Evolutionary conservation across 2,888 invertebrate species (phyloP).

Genomic region (Chouioia cunea): DNA sequence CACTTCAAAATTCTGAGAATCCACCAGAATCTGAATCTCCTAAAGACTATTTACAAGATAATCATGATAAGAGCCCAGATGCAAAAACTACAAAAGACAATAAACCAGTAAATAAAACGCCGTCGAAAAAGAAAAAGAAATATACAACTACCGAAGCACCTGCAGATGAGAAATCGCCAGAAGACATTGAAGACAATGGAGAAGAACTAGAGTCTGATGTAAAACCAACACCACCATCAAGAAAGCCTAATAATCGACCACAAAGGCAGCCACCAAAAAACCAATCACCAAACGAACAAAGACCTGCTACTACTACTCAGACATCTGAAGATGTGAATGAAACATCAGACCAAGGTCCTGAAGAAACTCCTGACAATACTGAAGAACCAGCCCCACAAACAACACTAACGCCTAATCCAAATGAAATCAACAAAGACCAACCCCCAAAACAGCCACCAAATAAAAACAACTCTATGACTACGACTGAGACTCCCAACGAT

Average conservation of each 20-base stretch:
- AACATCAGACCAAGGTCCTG: slow-evolving; percentile 11
- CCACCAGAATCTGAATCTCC: too few species aligned
- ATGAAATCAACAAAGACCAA: too few species aligned
- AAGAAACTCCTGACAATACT: slow-evolving; percentile 2
- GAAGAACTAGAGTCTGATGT: slow-evolving; percentile 1
- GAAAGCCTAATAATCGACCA: not conserved
- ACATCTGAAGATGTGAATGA: slow-evolving; percentile 4
- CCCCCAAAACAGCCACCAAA: too few species aligned
- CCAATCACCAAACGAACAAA: not conserved
- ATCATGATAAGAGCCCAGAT: too few species aligned
- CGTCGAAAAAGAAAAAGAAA: too few species aligned
- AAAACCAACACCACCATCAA: not conserved
- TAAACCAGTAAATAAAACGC: too few species aligned
- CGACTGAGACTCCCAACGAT: not conserved
- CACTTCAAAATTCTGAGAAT: too few species aligned
- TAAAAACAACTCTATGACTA: too few species aligned
- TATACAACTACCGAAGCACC: not conserved
- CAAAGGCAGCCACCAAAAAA: not conserved
- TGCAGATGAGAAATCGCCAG: not conserved
- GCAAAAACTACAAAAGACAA: too few species aligned
- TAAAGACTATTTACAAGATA: too few species aligned
- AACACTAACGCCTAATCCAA: too few species aligned
- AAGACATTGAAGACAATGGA: not conserved
- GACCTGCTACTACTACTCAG: not conserved
- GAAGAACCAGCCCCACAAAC: not conserved